A percentile compares a stretch with the other conserved stretches of the same genome.
Conservation (phyloP, 2,113 vertebrate species). For the Sclerurus mexicanus region DNA sequence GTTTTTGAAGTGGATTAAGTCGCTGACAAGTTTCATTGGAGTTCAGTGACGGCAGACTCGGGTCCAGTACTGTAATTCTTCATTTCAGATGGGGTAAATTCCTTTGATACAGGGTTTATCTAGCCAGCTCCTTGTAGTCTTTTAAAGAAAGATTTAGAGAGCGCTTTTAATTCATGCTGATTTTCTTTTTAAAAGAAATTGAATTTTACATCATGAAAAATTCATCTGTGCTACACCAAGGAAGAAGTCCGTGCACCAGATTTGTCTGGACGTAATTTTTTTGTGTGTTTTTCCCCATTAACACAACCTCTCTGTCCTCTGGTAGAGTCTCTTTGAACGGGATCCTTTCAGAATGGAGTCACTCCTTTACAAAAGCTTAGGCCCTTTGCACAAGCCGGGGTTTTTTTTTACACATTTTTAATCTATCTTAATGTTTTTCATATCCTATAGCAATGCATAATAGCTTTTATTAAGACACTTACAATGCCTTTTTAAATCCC, state of each 20-base stretch:
- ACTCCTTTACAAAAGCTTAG: background rate
- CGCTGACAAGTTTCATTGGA: background rate
- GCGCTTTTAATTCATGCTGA: background rate
- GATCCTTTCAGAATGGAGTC: background rate
- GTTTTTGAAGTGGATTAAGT: background rate
- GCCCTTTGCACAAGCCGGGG: background rate
- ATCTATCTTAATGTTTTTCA: conserved; percentile 8
- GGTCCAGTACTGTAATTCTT: background rate
- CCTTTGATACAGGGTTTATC: background rate
- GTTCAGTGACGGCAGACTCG: background rate
- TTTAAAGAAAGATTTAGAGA: background rate
- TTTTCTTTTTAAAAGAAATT: background rate
- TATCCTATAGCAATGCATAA: background rate
- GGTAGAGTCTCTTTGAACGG: background rate
- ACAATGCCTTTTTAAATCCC: conserved; percentile 13
- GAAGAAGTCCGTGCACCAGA: background rate
- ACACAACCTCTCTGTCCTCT: background rate
- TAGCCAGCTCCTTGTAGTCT: background rate
- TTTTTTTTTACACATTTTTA: background rate
- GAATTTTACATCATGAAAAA: conserved; percentile 4
- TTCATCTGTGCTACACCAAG: background rate
- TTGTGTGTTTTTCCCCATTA: background rate
- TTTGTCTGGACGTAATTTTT: background rate
- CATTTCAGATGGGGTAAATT: background rate
- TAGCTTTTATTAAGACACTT: conserved; percentile 13